Conservation (phyloP, 2,113 vertebrate genomes). For the Anser brachyrhynchus region DNA sequence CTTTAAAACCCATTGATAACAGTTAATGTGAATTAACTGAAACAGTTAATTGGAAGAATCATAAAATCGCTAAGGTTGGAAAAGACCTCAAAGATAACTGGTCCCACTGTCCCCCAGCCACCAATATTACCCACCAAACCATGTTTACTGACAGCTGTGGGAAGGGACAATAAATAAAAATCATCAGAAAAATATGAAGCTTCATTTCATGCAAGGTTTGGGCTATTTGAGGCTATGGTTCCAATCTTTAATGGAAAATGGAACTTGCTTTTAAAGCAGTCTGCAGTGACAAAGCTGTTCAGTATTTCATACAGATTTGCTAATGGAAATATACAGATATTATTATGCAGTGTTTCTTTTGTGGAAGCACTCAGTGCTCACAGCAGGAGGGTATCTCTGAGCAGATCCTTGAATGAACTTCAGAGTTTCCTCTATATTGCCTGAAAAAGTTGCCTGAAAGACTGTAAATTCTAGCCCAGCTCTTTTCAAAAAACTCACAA, state of each 20-base stretch:
- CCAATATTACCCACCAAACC: no score
- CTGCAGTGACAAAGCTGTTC: not conserved
- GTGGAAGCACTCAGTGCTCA: not conserved
- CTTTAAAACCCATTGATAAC: not conserved
- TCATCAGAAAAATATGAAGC: not conserved
- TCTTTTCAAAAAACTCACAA: not conserved
- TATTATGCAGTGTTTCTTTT: not conserved
- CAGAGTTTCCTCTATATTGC: not conserved
- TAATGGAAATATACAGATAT: not conserved
- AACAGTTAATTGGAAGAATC: not conserved
- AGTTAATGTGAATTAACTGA: not conserved
- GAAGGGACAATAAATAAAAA: not conserved
- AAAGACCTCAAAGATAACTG: no score
- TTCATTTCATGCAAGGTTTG: not conserved
- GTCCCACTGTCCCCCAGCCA: no score
- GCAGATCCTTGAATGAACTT: not conserved
- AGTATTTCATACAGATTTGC: not conserved
- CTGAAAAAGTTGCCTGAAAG: not conserved
- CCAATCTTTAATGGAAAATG: not conserved
- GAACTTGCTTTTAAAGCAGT: not conserved
- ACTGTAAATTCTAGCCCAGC: not conserved
- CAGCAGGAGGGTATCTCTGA: not conserved
- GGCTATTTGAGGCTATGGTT: not conserved
- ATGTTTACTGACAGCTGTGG: not conserved
- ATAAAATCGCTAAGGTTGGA: no score